Evolutionary conservation across 1,140 invertebrate genomes (phyloP).

Genomic region (Drosophila kepulauana): DNA sequence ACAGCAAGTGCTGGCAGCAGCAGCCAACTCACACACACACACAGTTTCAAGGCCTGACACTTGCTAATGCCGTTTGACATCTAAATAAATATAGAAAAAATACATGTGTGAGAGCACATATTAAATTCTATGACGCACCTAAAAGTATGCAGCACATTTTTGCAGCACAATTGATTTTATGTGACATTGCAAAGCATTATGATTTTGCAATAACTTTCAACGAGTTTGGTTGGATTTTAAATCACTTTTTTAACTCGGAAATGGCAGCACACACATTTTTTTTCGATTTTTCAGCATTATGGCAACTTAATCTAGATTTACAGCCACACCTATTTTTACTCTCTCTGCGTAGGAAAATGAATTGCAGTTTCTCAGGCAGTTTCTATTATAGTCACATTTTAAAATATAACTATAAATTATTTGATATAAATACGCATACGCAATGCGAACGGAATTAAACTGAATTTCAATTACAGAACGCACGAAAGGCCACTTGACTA

Average conservation of each 20-base stretch:
- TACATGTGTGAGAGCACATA: not conserved
- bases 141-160: not conserved
- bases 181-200: not conserved
- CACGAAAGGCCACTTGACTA: conserved; percentile 3
- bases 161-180: too few relatives aligned
- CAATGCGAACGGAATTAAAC: conserved; percentile 21
- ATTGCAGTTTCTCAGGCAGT: not conserved
- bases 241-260: not conserved
- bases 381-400: not conserved
- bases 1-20: conserved; percentile 44
- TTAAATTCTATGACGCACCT: not conserved
- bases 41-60: conserved; percentile 8
- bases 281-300: too few relatives aligned
- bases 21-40: not conserved
- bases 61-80: conserved; percentile 30
- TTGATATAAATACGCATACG: conserved; percentile 8
- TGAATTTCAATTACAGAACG: conserved; percentile 27
- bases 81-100: not conserved
- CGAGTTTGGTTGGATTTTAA: not conserved
- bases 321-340: too few relatives aligned
- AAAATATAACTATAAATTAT: not conserved
- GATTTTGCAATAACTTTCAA: not conserved
- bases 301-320: too few relatives aligned
- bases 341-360: not conserved
- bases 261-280: too few relatives aligned